phyloP scores from a whole-genome alignment of 1,140 invertebrate species.

The Drosophila arawakana region DNA sequence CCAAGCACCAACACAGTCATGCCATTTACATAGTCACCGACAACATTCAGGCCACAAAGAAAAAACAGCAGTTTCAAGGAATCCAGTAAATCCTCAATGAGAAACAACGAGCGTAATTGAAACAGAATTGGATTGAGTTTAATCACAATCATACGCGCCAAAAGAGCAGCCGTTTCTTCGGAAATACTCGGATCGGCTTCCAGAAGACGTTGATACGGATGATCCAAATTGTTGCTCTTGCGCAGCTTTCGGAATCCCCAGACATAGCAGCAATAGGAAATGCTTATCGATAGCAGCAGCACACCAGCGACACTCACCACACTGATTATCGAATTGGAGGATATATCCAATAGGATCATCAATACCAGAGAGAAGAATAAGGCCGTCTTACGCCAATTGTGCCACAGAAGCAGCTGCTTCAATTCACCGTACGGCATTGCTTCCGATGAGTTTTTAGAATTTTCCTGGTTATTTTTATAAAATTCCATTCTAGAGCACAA shows the following conservation, averaged over 20 bases:
- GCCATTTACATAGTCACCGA: conserved; percentile 62
- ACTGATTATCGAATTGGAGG: conserved; percentile 61
- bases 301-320: conserved; percentile 60
- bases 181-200: conserved; percentile 46
- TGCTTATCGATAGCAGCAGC: conserved; percentile 27
- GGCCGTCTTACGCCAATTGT: conserved; percentile 40
- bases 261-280: conserved; percentile 36
- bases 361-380: conserved; percentile 38
- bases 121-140: conserved; percentile 38
- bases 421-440: conserved; percentile 19
- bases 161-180: conserved; percentile 31
- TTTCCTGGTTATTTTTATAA: background rate
- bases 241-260: conserved; percentile 32
- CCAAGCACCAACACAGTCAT: conserved; percentile 55
- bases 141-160: conserved; percentile 35
- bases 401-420: conserved; percentile 57
- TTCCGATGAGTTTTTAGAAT: background rate
- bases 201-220: conserved; percentile 30
- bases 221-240: conserved; percentile 7
- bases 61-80: conserved; percentile 49
- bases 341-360: conserved; percentile 52
- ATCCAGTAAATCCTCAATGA: conserved; percentile 55
- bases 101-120: conserved; percentile 31
- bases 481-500: conserved; percentile 25
- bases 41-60: conserved; percentile 49